Conservation (phyloP, 2,888 invertebrate species). For the Drepana falcataria region DNA sequence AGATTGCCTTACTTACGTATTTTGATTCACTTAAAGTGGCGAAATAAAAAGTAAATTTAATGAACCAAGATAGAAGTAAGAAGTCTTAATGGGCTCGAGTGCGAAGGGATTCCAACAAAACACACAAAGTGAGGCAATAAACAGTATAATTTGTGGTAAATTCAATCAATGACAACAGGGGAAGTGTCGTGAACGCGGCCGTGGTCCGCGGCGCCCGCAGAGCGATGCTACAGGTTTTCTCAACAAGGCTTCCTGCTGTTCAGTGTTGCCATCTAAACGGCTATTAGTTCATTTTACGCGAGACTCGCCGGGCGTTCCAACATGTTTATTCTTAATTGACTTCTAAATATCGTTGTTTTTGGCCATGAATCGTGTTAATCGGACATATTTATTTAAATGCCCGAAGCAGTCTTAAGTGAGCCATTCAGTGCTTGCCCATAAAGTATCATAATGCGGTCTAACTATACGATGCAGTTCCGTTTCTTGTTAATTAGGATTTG, state of each 20-base stretch:
- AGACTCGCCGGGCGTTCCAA: slow-evolving; percentile 52
- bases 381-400: slow-evolving; percentile 63
- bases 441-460: slow-evolving; percentile 19
- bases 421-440: slow-evolving; percentile 33
- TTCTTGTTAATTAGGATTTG: slow-evolving; percentile 61
- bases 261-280: slow-evolving; percentile 55
- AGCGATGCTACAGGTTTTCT: slow-evolving; percentile 44
- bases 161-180: slow-evolving; percentile 55
- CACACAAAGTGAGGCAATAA: slow-evolving; percentile 33
- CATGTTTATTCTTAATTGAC: slow-evolving; percentile 68
- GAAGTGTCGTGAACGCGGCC: slow-evolving; percentile 54
- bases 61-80: not conserved
- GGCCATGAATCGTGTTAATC: slow-evolving; percentile 62
- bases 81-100: not conserved
- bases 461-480: slow-evolving; percentile 43
- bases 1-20: not conserved
- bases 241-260: slow-evolving; percentile 66
- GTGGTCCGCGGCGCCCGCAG: slow-evolving; percentile 41
- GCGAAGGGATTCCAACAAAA: not conserved
- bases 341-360: slow-evolving; percentile 71
- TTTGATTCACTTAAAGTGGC: not conserved
- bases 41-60: not conserved
- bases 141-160: slow-evolving; percentile 54
- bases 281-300: slow-evolving; percentile 69
- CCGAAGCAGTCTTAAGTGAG: slow-evolving; percentile 42